Conservation (phyloP, 2,797 vertebrate genomes). For the Bovichtus diacanthus region DNA sequence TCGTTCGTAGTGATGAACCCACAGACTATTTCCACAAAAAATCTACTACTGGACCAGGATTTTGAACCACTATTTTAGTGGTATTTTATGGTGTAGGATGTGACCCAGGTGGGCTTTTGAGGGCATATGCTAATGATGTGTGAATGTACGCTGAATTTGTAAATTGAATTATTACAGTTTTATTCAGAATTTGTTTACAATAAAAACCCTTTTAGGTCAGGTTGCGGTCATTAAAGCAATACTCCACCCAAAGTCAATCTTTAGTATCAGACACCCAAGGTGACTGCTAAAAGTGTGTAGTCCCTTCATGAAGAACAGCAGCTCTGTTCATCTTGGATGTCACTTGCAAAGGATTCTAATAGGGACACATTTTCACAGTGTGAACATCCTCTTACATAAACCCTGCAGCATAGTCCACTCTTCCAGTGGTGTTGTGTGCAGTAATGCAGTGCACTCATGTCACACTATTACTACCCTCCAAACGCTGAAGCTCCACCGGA, state of each 20-base stretch:
- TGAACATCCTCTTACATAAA: background rate
- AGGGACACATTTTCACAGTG: background rate
- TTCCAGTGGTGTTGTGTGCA: background rate
- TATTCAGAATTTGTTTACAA: background rate
- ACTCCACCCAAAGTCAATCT: background rate
- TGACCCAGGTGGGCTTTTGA: slow-evolving; percentile 6
- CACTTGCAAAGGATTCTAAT: background rate
- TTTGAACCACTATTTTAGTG: background rate
- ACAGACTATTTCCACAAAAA: background rate
- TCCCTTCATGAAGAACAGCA: background rate
- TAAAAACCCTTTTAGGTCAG: background rate
- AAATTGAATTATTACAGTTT: background rate
- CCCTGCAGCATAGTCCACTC: background rate
- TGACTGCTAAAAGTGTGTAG: background rate
- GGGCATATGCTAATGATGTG: background rate
- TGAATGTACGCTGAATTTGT: background rate
- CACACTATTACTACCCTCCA: background rate
- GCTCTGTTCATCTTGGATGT: background rate
- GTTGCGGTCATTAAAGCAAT: background rate
- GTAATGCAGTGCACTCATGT: background rate
- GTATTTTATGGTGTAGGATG: background rate
- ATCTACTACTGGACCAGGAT: too few relatives aligned
- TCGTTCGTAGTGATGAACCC: background rate
- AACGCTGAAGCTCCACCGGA: background rate
- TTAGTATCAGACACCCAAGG: background rate